These are phyloP conservation scores for Scaptomyza flava DNA, from an alignment of 2,888 invertebrate species.

Conservation along the genomic window DNA sequence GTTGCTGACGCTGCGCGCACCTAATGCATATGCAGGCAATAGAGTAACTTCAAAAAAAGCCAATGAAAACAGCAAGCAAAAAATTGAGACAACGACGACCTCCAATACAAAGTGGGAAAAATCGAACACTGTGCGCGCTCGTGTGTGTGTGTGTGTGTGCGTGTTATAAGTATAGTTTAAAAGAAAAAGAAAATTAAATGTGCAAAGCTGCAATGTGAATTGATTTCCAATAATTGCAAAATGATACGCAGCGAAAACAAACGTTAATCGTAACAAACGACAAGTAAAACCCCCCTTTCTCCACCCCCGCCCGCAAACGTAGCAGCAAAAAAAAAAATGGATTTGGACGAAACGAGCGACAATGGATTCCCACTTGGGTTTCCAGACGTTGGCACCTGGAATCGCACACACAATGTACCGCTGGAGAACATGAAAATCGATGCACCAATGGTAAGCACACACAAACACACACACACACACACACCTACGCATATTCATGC, in stretches of 20 bases:
- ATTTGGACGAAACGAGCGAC: conserved; percentile 74
- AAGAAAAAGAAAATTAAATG: conserved; percentile 45
- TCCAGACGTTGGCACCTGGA: conserved; percentile 86
- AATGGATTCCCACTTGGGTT: conserved; percentile 77
- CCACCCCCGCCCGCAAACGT: too few species aligned
- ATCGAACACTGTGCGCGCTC: conserved; percentile 65
- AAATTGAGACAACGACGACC: conserved; percentile 66
- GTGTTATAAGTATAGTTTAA: conserved; percentile 53
- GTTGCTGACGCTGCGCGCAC: conserved; percentile 10
- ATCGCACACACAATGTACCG: conserved; percentile 87
- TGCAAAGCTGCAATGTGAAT: conserved; percentile 38
- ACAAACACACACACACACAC: neutral
- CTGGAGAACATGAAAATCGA: conserved; percentile 91
- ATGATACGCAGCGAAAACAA: conserved; percentile 31
- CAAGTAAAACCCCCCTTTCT: conserved; percentile 9
- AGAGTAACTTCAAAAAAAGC: conserved; percentile 29
- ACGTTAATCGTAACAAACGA: conserved; percentile 44
- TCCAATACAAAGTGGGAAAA: conserved; percentile 75
- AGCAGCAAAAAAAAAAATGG: conserved; percentile 54
- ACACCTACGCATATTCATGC: neutral
- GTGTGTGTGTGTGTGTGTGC: conserved; percentile 41
- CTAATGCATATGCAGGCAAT: conserved; percentile 26
- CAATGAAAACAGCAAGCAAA: conserved; percentile 43
- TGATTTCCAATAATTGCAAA: conserved; percentile 33
- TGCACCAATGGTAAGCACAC: conserved; percentile 87